These are phyloP conservation scores for Lytechinus variegatus DNA, from an alignment of 35 echinoderm and acorn worm genomes.

Conservation along the genomic window DNA sequence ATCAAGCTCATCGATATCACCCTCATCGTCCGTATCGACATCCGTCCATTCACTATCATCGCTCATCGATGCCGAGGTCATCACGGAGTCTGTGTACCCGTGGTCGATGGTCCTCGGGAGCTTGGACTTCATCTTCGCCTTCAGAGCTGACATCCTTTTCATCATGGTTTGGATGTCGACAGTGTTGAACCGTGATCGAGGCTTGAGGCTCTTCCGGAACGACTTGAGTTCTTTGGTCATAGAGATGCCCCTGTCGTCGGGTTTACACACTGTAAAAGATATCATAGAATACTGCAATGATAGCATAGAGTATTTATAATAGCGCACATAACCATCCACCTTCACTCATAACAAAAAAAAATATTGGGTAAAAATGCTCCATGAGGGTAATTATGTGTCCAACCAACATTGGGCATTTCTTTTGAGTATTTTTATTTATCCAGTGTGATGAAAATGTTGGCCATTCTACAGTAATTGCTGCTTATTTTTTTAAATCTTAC, in stretches of 20 bases:
- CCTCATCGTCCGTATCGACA: neutral
- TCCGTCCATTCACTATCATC: neutral
- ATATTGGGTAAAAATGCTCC: too few relatives aligned
- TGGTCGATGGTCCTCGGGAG: neutral
- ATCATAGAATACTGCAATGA: too few relatives aligned
- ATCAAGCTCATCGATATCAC: neutral
- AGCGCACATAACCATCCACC: too few relatives aligned
- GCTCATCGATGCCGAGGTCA: neutral
- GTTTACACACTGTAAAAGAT: neutral
- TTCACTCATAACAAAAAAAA: too few relatives aligned
- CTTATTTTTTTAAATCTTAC: too few relatives aligned
- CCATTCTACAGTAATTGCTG: too few relatives aligned
- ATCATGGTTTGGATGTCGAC: slow-evolving; percentile 57
- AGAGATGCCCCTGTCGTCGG: neutral
- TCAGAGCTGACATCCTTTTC: slow-evolving; percentile 49
- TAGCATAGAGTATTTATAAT: too few relatives aligned
- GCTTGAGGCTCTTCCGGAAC: slow-evolving; percentile 68
- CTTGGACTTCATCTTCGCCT: slow-evolving; percentile 45
- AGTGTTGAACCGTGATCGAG: slow-evolving; percentile 64
- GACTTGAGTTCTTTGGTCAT: slow-evolving; percentile 53
- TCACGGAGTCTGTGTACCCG: neutral
- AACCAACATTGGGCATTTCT: too few relatives aligned
- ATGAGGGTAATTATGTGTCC: too few relatives aligned
- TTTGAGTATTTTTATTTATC: too few relatives aligned
- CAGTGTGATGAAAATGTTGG: too few relatives aligned